Evolutionary conservation across 1,140 invertebrate genomes (phyloP).

Genomic region (Spodoptera frugiperda): DNA sequence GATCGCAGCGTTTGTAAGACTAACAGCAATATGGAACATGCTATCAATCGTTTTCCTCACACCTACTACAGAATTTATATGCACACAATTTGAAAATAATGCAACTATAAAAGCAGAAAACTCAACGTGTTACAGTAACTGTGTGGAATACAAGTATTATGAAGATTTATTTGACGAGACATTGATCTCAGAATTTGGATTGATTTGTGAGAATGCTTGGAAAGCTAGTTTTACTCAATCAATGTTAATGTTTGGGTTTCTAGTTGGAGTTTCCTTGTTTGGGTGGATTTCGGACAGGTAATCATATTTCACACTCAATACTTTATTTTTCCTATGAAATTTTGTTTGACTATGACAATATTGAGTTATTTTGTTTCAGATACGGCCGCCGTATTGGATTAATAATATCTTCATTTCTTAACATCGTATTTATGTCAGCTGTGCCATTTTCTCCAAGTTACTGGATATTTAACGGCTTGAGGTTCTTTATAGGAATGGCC

Average conservation of each 20-base stretch:
- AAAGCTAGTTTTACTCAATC: slow-evolving; percentile 63
- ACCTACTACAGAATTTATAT: slow-evolving; percentile 60
- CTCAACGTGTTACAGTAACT: slow-evolving; percentile 65
- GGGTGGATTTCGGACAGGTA: slow-evolving; percentile 73
- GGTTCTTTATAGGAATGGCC: slow-evolving; percentile 62
- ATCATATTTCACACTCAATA: not conserved
- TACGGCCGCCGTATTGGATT: slow-evolving; percentile 63
- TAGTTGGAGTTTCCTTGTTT: slow-evolving; percentile 62
- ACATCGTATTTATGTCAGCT: slow-evolving; percentile 60
- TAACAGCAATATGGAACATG: slow-evolving; percentile 60
- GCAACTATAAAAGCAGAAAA: slow-evolving; percentile 48
- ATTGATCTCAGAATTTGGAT: slow-evolving; percentile 63
- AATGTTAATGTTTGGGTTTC: slow-evolving; percentile 64
- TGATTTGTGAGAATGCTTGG: slow-evolving; percentile 68
- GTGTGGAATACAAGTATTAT: slow-evolving; percentile 59
- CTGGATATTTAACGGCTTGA: slow-evolving; percentile 58
- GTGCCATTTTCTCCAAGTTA: slow-evolving; percentile 59
- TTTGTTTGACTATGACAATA: slow-evolving; percentile 1
- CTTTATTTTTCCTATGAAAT: not conserved
- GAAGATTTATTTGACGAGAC: slow-evolving; percentile 57
- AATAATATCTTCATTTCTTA: slow-evolving; percentile 52
- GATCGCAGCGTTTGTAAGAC: slow-evolving; percentile 55
- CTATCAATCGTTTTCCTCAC: slow-evolving; percentile 64
- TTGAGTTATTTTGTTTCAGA: slow-evolving; percentile 51
- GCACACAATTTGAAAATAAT: slow-evolving; percentile 57